Base-by-base conservation (phyloP, 2,888 invertebrate species). In the Cephus rjabovi region DNA sequence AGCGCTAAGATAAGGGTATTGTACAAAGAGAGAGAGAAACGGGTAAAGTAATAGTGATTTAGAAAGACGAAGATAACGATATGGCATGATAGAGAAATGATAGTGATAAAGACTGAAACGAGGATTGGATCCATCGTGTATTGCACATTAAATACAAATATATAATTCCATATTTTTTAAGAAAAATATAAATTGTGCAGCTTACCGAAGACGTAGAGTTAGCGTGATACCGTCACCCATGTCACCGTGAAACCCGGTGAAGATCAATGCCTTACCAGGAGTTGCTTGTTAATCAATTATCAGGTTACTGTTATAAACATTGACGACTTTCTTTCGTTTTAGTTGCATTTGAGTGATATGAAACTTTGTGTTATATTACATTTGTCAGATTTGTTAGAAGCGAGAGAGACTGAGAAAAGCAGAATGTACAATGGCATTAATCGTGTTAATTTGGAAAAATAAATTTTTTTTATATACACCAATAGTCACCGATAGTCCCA, bases 101-200 rank as follows among this genome's bases (percentile, higher is more conserved):
- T 71, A 78, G 74, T 77, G 82, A 78, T 83, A 77, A 77, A 82
- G 78, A 70, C 30, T 80, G 76, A 84, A 81, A 85, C 23, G 56
- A 56, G 56, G 56, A 56, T 56, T 9, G 76, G 30, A 73, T 73
- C 75, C 23, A 74, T 69, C 80, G 75, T 85, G 83, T 86, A 90
- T 90, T 90, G 90, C 89, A 90, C 90, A 90, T 89, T 86, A 88
- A 90, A 90, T 89, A 90, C 87, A 82, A 81, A 81, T 80, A 81
- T 83, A 81, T 84, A 77, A 78, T 83, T 76, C 68, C 79, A 75
- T 79, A 75, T 82, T 81, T 40, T 68, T 15, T 15, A 76, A 70
- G 75, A 77, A 71, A 77, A 83, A 78, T 83, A 85, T 79, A 83
- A 79, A 79, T 75, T 85, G 84, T 89, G 85, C 84, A 84, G 85